A percentile compares a stretch with the other conserved stretches of the same genome.
Evolutionary conservation across 2,888 invertebrate species (phyloP).

Genomic region (Slavum lentiscoides): DNA sequence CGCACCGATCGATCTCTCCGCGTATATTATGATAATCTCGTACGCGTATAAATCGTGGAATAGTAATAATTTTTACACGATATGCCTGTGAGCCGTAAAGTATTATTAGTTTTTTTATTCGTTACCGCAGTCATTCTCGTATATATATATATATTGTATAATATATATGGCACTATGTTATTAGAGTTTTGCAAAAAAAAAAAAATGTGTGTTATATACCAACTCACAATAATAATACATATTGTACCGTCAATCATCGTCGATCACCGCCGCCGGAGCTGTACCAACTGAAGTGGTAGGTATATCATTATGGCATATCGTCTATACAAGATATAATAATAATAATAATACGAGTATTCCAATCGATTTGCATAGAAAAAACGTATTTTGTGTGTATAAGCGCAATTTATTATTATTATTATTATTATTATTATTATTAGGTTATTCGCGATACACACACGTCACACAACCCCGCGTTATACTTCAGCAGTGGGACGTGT

Average conservation of each 20-base stretch:
- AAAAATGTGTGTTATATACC: background rate
- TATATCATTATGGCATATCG: no score
- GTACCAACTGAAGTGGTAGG: no score
- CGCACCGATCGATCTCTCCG: background rate
- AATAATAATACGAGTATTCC: background rate
- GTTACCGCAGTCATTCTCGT: background rate
- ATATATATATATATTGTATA: background rate
- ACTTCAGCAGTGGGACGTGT: no score
- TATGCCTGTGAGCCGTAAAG: no score
- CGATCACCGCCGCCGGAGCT: background rate
- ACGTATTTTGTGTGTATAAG: background rate
- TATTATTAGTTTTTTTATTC: no score
- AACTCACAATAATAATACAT: background rate
- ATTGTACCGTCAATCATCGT: constrained; percentile 12
- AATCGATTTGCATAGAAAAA: background rate
- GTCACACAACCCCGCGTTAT: no score
- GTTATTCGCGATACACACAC: no score
- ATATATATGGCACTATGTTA: background rate
- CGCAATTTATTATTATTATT: background rate
- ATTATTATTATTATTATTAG: no score
- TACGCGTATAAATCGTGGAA: no score
- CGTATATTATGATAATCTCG: no score
- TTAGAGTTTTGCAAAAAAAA: background rate
- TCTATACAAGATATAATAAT: no score
- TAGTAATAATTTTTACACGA: no score